Evolutionary conservation across 2,888 invertebrate species (phyloP), one percentile per base, ranked within the genome.

Genomic region (Cryptophagus acutangulus): DNA sequence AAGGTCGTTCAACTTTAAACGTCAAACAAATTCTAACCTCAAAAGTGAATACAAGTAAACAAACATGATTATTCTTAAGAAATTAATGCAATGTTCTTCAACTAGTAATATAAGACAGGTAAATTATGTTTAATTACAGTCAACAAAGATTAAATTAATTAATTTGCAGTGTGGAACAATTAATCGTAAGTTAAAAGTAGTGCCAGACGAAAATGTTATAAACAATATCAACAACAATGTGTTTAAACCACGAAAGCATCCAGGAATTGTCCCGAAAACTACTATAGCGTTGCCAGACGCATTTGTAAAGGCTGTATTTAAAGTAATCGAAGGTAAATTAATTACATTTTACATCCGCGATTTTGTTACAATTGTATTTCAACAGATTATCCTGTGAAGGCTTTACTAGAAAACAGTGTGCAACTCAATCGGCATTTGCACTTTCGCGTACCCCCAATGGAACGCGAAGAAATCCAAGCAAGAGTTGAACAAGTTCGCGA

Each of bases 231-330:
- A 75, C 33, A 73, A 74, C 20, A 66, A 75, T 41, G 70, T 67
- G 44, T 57, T 73, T 12, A 85, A 84, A 63, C 81, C 84, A 0
- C 74, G 78, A 36, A 74, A 78, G 41, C 89, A 90, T 70, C 85
- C 87, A 1, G 90, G 90, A 16, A 74, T 79, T 33, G 67, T 77
- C 1, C n/a, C n/a, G n/a, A n/a, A n/a, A n/a, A n/a, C n/a, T n/a
- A n/a, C n/a, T n/a, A n/a, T n/a, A n/a, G n/a, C n/a, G n/a, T n/a
- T n/a, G 9, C 88, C 89, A 0, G 65, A 73, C 1, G 72, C 77
- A 41, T 73, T 87, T 41, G 61, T 71, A 15, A 70, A 74, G 14
- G 75, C 82, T 2, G 75, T 84, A 9, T 58, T 71, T 52, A 67
- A 69, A 29, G 68, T 79, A 48, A 58, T 75, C 10, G 63, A 64